Percentiles rank a stretch among this genome's conserved stretches.
Evolutionary conservation across 2,113 vertebrate species (phyloP).

Genomic region (Phaethon lepturus): DNA sequence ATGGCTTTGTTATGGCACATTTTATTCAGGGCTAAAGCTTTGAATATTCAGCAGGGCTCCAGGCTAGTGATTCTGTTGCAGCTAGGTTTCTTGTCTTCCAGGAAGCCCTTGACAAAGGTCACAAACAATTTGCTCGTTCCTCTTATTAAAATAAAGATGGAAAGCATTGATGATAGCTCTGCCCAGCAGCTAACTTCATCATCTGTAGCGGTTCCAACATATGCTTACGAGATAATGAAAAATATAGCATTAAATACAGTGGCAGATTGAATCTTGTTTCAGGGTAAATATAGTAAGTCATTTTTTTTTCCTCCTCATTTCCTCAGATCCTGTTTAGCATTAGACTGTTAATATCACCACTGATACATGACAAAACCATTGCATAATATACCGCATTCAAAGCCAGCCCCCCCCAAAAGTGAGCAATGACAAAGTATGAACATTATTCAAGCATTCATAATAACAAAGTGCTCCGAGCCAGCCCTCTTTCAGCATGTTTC

Average conservation of each 20-base stretch:
- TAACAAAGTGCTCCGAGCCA: constrained; percentile 81
- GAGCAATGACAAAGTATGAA: constrained; percentile 83
- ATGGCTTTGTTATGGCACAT: constrained; percentile 79
- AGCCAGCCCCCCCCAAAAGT: constrained; percentile 81
- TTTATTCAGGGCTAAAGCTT: constrained; percentile 68
- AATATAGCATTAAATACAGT: constrained; percentile 91
- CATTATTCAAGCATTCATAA: constrained; percentile 85
- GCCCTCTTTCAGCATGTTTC: constrained; percentile 10
- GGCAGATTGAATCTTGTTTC: constrained; percentile 93
- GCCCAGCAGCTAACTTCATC: constrained; percentile 93
- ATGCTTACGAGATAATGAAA: constrained; percentile 95
- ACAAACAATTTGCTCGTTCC: constrained; percentile 86
- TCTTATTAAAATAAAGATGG: constrained; percentile 89
- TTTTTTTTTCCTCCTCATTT: constrained; percentile 84
- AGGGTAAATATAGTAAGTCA: constrained; percentile 88
- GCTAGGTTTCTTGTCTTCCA: constrained; percentile 78
- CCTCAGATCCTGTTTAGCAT: constrained; percentile 91
- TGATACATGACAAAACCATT: constrained; percentile 87
- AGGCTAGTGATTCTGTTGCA: constrained; percentile 79
- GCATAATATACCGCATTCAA: constrained; percentile 86
- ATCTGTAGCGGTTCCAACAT: constrained; percentile 91
- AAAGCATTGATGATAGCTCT: constrained; percentile 85
- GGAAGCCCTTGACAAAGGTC: constrained; percentile 96
- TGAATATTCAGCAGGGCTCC: constrained; percentile 88
- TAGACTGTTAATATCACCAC: constrained; percentile 87